Base-by-base conservation (phyloP, 1,140 invertebrate species). In the Drosophila bocqueti region DNA sequence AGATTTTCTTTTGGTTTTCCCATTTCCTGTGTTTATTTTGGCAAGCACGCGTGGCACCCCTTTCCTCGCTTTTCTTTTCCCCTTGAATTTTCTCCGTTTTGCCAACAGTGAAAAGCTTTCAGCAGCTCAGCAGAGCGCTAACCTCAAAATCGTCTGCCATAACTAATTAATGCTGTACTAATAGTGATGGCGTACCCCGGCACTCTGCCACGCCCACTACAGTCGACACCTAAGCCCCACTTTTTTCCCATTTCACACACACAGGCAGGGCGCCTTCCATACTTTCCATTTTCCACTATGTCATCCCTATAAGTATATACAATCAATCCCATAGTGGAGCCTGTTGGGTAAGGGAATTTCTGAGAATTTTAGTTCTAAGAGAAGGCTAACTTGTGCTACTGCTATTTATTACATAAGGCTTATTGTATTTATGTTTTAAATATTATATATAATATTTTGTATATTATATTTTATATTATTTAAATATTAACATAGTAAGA, bases 111-210 rank as follows among this genome's bases (percentile, higher is more conserved):
- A 92, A 92, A 92, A 92, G 86, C 91, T 91, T 92, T 92, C 91
- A 92, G 79, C 50, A 66, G 67, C 80, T 55, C 52, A 55, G 61
- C 67, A 66, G 67, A 79, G 63, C 73, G 82, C 65, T 72, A 92
- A 92, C 91, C 91, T 87, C 91, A 92, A 89, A 92, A 92, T 92
- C 91, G 91, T 92, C 91, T 92, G 91, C 91, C 91, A 92, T 92
- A 92, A 92, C 91, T 92, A 92, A 92, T 92, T 92, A 92, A 92
- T 92, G 91, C 87, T 79, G 79, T 75, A 91, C 82, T 86, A 89
- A 90, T 87, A 86, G 83, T 87, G 83, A 65, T 76, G 74, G 67
- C 60, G 65, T 49, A 59, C 69, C 59, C 61, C 74, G 40, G 63
- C 47, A 54, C 69, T 75, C 74, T 67, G 73, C 69, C 54, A 66